Evolutionary conservation across 2,797 vertebrate species (phyloP).

Genomic region (Macroramphosus scolopax): DNA sequence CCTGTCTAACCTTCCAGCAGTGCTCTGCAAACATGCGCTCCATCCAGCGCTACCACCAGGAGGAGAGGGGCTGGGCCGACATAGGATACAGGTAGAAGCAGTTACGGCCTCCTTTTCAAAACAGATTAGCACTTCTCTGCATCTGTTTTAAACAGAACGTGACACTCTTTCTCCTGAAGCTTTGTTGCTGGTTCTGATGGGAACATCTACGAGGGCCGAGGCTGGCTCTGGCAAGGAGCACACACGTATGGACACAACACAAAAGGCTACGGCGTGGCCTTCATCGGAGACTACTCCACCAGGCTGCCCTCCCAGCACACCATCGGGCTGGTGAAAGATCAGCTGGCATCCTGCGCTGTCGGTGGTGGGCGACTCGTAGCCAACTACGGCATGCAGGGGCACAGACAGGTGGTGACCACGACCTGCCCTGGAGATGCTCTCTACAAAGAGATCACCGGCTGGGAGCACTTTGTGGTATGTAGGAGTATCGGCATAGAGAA

Average conservation of each 20-base stretch:
- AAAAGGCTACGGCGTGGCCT: conserved; percentile 81
- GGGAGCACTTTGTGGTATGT: conserved; percentile 77
- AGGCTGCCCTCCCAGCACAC: conserved; percentile 65
- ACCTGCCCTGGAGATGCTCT: conserved; percentile 83
- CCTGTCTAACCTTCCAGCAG: conserved; percentile 77
- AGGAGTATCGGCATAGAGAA: background rate
- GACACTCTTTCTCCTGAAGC: conserved; percentile 73
- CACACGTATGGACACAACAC: conserved; percentile 86
- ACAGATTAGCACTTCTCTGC: too few species aligned
- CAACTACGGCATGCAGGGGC: conserved; percentile 78
- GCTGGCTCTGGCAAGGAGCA: conserved; percentile 85
- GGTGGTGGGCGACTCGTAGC: conserved; percentile 50
- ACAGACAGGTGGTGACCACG: conserved; percentile 83
- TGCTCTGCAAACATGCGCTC: conserved; percentile 82
- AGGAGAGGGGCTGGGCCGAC: conserved; percentile 81
- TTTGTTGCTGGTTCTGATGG: conserved; percentile 88
- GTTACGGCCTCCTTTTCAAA: too few species aligned
- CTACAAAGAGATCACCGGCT: conserved; percentile 78
- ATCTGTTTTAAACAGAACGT: too few species aligned
- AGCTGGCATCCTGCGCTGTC: conserved; percentile 76
- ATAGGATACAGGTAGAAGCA: conserved; percentile 88
- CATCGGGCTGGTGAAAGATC: conserved; percentile 75
- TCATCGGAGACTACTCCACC: conserved; percentile 82
- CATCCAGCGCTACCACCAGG: conserved; percentile 90
- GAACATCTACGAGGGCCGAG: conserved; percentile 85